These are phyloP conservation scores for Drosophila paranaensis DNA, from an alignment of 2,888 invertebrate genomes.

Conservation along the genomic window DNA sequence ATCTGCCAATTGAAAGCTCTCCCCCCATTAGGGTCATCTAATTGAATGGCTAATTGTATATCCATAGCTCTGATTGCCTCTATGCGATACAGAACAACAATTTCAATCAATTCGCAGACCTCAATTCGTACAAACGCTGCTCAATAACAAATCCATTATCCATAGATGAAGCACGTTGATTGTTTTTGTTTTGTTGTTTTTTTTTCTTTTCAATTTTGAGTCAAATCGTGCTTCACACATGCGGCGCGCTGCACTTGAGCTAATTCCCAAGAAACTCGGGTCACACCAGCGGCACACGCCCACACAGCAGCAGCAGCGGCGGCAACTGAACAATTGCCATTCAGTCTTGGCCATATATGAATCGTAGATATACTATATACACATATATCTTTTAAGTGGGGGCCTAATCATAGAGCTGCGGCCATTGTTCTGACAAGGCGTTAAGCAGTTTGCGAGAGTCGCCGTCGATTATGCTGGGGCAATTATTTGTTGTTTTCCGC, in stretches of 20 bases:
- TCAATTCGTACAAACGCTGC: slow-evolving; percentile 45
- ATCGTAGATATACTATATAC: not conserved
- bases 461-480: slow-evolving; percentile 60
- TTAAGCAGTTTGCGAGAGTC: slow-evolving; percentile 72
- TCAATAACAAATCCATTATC: slow-evolving; percentile 74
- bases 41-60: slow-evolving; percentile 45
- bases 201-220: slow-evolving; percentile 12
- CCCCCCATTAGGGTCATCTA: slow-evolving; percentile 14
- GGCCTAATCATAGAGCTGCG: slow-evolving; percentile 60
- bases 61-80: slow-evolving; percentile 54
- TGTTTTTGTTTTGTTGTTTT: slow-evolving; percentile 11
- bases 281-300: slow-evolving; percentile 49
- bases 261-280: slow-evolving; percentile 64
- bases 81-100: slow-evolving; percentile 19
- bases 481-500: slow-evolving; percentile 73
- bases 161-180: slow-evolving; percentile 45
- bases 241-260: slow-evolving; percentile 71
- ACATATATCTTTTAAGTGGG: slow-evolving; percentile 30
- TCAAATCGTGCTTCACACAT: slow-evolving; percentile 63
- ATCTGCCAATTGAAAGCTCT: slow-evolving; percentile 17
- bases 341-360: slow-evolving; percentile 26
- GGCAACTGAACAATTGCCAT: slow-evolving; percentile 40
- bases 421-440: slow-evolving; percentile 77
- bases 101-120: slow-evolving; percentile 53
- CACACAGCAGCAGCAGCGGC: slow-evolving; percentile 22